These are phyloP conservation scores for Setophaga petechia DNA, from an alignment of 2,113 vertebrate species.

Conservation along the genomic window DNA sequence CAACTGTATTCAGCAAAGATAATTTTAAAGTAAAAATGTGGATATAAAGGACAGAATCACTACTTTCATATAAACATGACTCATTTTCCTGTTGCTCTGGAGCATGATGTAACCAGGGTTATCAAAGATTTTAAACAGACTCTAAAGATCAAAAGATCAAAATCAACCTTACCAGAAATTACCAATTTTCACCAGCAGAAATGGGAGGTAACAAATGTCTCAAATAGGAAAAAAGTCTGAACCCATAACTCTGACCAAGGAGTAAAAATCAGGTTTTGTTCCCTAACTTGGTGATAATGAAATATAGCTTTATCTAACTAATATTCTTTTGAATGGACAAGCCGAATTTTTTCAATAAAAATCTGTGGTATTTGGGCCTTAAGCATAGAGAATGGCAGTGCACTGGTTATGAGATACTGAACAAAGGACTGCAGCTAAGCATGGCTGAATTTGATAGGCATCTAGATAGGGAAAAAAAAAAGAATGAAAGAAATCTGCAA, in stretches of 20 bases:
- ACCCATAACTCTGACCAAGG: neutral
- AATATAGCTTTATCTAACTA: neutral
- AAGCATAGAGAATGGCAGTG: neutral
- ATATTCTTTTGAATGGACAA: neutral
- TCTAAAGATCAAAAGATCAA: neutral
- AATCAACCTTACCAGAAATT: neutral
- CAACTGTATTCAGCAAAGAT: neutral
- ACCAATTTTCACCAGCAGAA: neutral
- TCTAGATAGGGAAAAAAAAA: neutral
- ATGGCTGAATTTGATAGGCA: conserved; percentile 42
- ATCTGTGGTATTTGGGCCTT: neutral
- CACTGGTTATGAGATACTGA: neutral
- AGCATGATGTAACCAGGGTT: neutral
- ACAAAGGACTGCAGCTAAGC: conserved; percentile 59
- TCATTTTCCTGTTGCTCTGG: neutral
- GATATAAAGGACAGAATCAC: neutral
- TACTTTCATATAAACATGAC: neutral
- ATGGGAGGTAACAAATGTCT: neutral
- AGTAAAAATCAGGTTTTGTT: neutral
- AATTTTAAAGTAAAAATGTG: neutral
- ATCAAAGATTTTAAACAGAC: neutral
- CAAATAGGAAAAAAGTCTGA: neutral
- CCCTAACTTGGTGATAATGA: neutral
- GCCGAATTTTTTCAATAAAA: neutral
- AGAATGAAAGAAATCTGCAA: conserved; percentile 47